phyloP scores from a whole-genome alignment of 2,797 vertebrate species.

The Okamejei kenojei region DNA sequence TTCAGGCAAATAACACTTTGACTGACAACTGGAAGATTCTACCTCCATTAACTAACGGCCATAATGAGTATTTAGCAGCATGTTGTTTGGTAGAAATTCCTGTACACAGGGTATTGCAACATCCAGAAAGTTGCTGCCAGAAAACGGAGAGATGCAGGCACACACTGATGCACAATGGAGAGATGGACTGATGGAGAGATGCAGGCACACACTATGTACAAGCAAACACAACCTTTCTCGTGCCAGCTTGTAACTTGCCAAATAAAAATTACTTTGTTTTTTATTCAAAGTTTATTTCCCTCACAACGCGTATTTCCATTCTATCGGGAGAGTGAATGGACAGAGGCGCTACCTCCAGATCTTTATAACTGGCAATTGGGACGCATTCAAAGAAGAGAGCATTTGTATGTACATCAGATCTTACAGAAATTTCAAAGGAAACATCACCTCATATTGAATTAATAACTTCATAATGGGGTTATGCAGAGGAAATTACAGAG shows the following conservation, averaged over 20 bases:
- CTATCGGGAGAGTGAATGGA: neutral
- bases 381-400: neutral
- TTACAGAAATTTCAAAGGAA: conserved; percentile 5
- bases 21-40: conserved; percentile 38
- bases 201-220: neutral
- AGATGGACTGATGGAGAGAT: too few species aligned
- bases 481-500: neutral
- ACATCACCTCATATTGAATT: neutral
- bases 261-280: neutral
- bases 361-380: neutral
- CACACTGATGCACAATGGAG: neutral
- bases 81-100: conserved; percentile 17
- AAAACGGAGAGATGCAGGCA: neutral
- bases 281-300: neutral
- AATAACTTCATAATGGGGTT: neutral
- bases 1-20: conserved; percentile 33
- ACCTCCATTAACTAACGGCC: conserved; percentile 33
- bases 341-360: neutral
- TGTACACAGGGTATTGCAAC: conserved; percentile 25
- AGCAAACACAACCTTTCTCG: neutral
- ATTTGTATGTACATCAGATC: neutral
- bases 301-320: neutral
- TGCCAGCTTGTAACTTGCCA: neutral
- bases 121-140: conserved; percentile 17
- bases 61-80: conserved; percentile 28